Base-by-base conservation (phyloP, 2,113 vertebrate genomes). In the Ceyx melanurus region DNA sequence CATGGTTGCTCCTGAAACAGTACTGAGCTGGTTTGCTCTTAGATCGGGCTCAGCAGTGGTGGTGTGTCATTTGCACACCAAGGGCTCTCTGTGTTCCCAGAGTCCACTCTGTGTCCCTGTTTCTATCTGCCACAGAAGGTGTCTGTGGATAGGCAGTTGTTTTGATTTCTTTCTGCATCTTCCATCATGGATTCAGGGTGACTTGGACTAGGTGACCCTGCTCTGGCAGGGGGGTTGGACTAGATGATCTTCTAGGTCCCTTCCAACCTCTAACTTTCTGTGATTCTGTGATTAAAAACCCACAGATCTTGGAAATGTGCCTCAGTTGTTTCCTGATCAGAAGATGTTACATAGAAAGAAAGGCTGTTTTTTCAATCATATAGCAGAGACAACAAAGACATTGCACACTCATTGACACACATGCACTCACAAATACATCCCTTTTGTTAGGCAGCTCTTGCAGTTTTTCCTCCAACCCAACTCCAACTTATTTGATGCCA, bases 71-170 rank as follows among this genome's bases (percentile, higher is more conserved):
- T 86, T 68, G 35, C 7, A 12, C 42, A 45, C 2, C 15, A 71
- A 65, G 21, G 0, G 1, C 14, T 40, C 10, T 2, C 16, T 40
- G 6, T 11, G 6, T 26, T 71, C 10, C 22, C 7, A 4, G 6
- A 13, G 35, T 19, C 6, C 21, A 7, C 19, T 45, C n/a, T 5
- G 0, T 77, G n/a, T 28, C 76, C 51, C 15, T 15, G 21, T 11
- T 70, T 82, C 26, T 33, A 4, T 45, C 18, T 71, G 37, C 14
- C 17, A 10, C 4, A 29, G 7, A 9, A 65, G 5, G 4, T 72
- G 7, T n/a, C 26, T 46, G 5, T 51, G 28, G 70, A 51, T 8
- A 82, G 15, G 9, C 19, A 87, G 56, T 20, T 40, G 11, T 12
- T 90, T 61, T 61, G 15, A 17, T 58, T 70, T 53, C 62, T 73